These are phyloP conservation scores for Hirtodrosophila histrioides DNA, from an alignment of 2,888 invertebrate species.

Conservation along the genomic window DNA sequence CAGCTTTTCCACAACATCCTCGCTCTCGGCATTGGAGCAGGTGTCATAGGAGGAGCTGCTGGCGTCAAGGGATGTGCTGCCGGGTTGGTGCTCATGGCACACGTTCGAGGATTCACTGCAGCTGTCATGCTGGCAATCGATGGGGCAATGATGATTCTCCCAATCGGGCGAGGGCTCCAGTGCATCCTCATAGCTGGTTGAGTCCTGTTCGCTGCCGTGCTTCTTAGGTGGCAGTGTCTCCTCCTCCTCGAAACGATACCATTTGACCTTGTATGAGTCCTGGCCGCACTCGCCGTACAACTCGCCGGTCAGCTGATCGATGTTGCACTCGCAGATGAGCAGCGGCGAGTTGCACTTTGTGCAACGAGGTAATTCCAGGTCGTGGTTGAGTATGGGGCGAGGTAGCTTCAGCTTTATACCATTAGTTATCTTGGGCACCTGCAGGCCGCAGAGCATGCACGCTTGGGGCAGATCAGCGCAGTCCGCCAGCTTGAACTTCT, in stretches of 20 bases:
- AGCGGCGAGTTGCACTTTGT: conserved; percentile 66
- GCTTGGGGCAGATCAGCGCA: conserved; percentile 47
- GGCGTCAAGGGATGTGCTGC: background rate
- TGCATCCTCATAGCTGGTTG: conserved; percentile 41
- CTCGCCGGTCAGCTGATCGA: conserved; percentile 69
- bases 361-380: conserved; percentile 61
- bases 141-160: conserved; percentile 77
- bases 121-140: conserved; percentile 63
- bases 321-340: conserved; percentile 78
- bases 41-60: conserved; percentile 29
- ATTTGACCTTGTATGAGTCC: conserved; percentile 78
- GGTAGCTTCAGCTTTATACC: conserved; percentile 20
- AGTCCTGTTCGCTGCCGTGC: background rate
- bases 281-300: conserved; percentile 76
- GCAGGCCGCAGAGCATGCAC: conserved; percentile 67
- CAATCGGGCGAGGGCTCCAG: conserved; percentile 52
- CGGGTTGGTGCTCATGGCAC: conserved; percentile 41
- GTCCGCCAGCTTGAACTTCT: conserved; percentile 47
- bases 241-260: conserved; percentile 72
- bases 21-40: conserved; percentile 35
- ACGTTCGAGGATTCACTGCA: conserved; percentile 51
- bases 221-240: conserved; percentile 3
- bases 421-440: conserved; percentile 47
- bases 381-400: conserved; percentile 58
- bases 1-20: conserved; percentile 53